These are phyloP conservation scores for Meganola albula DNA, from an alignment of 2,888 invertebrate genomes.

Conservation along the genomic window DNA sequence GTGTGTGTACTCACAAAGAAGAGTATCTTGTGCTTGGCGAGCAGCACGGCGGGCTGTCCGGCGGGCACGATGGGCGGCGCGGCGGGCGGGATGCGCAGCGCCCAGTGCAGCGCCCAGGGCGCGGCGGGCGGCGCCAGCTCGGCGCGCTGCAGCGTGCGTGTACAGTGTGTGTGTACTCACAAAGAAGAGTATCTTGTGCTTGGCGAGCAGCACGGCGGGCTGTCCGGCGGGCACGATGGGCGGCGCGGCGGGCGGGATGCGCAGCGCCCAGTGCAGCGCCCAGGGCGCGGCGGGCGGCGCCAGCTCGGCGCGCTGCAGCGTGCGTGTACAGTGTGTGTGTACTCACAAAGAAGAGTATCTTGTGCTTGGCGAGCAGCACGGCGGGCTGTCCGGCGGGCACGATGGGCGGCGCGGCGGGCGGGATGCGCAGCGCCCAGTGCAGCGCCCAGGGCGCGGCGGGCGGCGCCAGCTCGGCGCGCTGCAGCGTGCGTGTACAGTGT, in stretches of 20 bases:
- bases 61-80: slow-evolving; percentile 91
- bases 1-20: slow-evolving; percentile 89
- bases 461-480: slow-evolving; percentile 81
- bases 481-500: too few species aligned
- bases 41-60: slow-evolving; percentile 91
- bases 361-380: slow-evolving; percentile 89
- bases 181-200: slow-evolving; percentile 94
- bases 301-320: slow-evolving; percentile 85
- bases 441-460: slow-evolving; percentile 88
- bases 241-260: slow-evolving; percentile 92
- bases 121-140: slow-evolving; percentile 77
- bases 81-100: slow-evolving; percentile 93
- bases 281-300: slow-evolving; percentile 83
- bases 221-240: slow-evolving; percentile 94
- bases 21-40: slow-evolving; percentile 91
- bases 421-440: slow-evolving; percentile 94
- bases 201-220: slow-evolving; percentile 90
- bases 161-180: too few species aligned
- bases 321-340: too few species aligned
- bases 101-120: slow-evolving; percentile 95
- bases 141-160: slow-evolving; percentile 86
- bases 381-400: slow-evolving; percentile 94
- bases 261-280: slow-evolving; percentile 94
- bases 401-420: slow-evolving; percentile 91
- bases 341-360: slow-evolving; percentile 95